A percentile compares a stretch with the other conserved stretches of the same genome.
Conservation (phyloP, 2,113 vertebrate genomes). For the Pelodiscus sinensis region DNA sequence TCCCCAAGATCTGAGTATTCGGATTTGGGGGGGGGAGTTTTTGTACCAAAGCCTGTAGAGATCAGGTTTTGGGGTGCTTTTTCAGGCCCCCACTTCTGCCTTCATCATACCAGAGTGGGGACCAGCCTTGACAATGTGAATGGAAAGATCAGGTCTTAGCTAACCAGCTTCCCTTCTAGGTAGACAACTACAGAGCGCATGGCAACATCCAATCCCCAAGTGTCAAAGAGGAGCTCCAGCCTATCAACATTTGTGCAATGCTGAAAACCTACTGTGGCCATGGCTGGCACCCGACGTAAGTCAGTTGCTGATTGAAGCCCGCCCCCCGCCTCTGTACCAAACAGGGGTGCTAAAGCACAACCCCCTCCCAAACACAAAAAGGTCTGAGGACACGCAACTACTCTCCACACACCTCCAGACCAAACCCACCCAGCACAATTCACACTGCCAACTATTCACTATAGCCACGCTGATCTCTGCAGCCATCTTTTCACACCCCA, state of each 20-base stretch:
- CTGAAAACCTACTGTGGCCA: neutral
- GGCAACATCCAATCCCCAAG: neutral
- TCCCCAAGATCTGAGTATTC: too few relatives aligned
- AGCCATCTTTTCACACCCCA: constrained; percentile 15
- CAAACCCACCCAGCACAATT: constrained; percentile 28
- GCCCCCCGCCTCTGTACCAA: constrained; percentile 6
- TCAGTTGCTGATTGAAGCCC: neutral
- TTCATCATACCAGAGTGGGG: too few relatives aligned
- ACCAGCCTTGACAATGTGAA: neutral
- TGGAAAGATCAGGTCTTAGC: neutral
- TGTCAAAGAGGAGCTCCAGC: neutral
- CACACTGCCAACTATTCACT: neutral
- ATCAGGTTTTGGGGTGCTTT: too few relatives aligned
- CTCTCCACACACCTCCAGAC: neutral
- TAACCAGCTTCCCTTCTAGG: neutral
- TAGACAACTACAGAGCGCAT: neutral
- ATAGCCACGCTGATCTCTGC: neutral
- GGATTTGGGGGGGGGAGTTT: too few relatives aligned
- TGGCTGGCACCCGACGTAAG: neutral
- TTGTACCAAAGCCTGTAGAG: too few relatives aligned
- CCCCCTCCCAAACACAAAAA: neutral
- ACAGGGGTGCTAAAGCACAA: neutral
- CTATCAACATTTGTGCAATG: neutral
- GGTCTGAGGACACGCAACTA: neutral
- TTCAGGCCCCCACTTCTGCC: too few relatives aligned